Evolutionary conservation across 2,113 vertebrate genomes (phyloP).

Genomic region (Epinephelus lanceolatus): DNA sequence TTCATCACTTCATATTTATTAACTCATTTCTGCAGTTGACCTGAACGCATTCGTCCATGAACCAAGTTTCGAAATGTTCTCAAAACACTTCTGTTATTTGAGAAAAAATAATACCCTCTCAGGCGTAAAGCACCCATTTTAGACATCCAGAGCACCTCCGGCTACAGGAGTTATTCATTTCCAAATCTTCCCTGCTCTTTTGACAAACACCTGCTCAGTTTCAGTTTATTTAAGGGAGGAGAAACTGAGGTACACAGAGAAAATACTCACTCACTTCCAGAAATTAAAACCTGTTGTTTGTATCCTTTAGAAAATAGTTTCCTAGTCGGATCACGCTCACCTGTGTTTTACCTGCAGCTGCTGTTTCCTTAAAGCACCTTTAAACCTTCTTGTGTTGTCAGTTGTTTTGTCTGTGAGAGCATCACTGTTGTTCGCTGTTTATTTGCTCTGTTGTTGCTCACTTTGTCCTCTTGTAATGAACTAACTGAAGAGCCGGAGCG

Average conservation of each 20-base stretch:
- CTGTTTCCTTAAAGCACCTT: background rate
- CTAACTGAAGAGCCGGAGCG: slow-evolving; percentile 17
- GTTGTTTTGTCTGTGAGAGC: background rate
- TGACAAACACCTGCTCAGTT: background rate
- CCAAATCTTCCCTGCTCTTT: no score
- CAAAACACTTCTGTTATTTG: no score
- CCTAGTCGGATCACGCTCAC: background rate
- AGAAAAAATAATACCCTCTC: no score
- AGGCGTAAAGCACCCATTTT: no score
- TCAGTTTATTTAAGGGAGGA: background rate
- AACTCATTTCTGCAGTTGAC: no score
- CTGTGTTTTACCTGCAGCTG: slow-evolving; percentile 5
- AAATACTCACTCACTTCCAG: background rate
- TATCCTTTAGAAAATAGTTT: background rate
- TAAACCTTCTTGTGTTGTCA: background rate
- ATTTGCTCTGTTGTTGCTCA: slow-evolving; percentile 49
- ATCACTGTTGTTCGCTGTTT: slow-evolving; percentile 6
- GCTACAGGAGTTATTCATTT: no score
- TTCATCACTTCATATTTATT: no score
- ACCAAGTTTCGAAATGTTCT: no score
- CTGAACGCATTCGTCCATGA: no score
- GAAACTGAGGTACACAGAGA: background rate
- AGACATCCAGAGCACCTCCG: no score
- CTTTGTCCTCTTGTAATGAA: slow-evolving; percentile 45
- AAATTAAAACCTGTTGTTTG: background rate